phyloP scores from a whole-genome alignment of 2,888 invertebrate genomes.

The Sarcophaga subvicina region DNA sequence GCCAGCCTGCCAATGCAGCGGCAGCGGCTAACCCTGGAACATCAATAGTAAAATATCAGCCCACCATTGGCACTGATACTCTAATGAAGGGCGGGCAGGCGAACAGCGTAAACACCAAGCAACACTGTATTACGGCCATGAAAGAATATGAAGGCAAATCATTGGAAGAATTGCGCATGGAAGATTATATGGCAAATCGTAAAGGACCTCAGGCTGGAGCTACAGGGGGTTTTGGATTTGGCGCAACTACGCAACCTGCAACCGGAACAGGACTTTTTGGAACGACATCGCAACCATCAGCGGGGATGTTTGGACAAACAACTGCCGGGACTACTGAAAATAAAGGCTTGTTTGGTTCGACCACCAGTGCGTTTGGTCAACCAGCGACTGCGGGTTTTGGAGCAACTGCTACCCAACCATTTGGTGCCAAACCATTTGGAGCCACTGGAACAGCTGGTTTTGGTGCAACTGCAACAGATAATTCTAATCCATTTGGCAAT shows the following conservation, averaged over 20 bases:
- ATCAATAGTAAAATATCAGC: conserved; percentile 90
- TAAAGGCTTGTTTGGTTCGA: conserved; percentile 83
- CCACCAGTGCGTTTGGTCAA: conserved; percentile 82
- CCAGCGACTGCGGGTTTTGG: conserved; percentile 82
- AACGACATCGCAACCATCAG: conserved; percentile 80
- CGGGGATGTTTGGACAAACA: conserved; percentile 83
- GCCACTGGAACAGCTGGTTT: conserved; percentile 82
- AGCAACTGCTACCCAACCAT: conserved; percentile 83
- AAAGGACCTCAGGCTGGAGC: conserved; percentile 87
- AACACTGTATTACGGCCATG: conserved; percentile 99
- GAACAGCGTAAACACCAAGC: conserved; percentile 94
- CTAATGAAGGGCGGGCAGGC: conserved; percentile 94
- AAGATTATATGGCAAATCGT: conserved; percentile 95
- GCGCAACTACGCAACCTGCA: conserved; percentile 79
- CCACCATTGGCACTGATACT: conserved; percentile 94
- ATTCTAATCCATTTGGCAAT: conserved; percentile 79
- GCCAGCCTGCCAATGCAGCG: conserved; percentile 75
- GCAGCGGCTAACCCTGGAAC: conserved; percentile 84
- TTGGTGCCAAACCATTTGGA: conserved; percentile 87
- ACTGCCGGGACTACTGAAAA: conserved; percentile 81
- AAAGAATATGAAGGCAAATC: conserved; percentile 98
- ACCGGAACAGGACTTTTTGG: conserved; percentile 82
- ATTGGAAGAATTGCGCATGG: conserved; percentile 95
- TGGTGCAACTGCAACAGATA: conserved; percentile 76
- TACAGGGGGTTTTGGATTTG: conserved; percentile 76